Percentiles rank a stretch among this genome's conserved stretches.
Conservation (phyloP, 2,797 vertebrate species). For the Trachops cirrhosus region DNA sequence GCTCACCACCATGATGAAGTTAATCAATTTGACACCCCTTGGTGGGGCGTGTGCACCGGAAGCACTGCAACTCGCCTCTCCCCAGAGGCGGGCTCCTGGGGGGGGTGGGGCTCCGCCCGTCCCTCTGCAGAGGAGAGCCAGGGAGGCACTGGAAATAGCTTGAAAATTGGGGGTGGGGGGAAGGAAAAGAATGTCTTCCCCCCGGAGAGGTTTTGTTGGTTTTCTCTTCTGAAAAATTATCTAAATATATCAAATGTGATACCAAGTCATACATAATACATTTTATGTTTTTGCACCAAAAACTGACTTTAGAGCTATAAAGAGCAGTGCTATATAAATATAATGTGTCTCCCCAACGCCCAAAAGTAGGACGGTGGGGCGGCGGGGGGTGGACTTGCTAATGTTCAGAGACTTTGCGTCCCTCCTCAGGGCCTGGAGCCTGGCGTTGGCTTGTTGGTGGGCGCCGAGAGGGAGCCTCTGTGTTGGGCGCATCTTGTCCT, state of each 20-base stretch:
- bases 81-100: background rate
- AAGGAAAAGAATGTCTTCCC: background rate
- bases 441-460: background rate
- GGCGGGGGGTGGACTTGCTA: background rate
- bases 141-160: background rate
- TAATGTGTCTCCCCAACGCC: background rate
- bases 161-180: background rate
- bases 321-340: background rate
- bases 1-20: conserved; percentile 69
- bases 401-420: background rate
- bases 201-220: conserved; percentile 40
- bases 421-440: background rate
- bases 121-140: background rate
- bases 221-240: conserved; percentile 50
- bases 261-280: conserved; percentile 52
- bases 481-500: background rate
- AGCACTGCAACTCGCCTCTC: background rate
- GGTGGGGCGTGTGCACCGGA: background rate
- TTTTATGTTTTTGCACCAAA: conserved; percentile 50
- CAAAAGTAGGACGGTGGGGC: background rate
- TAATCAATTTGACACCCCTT: conserved; percentile 72
- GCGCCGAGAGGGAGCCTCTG: background rate
- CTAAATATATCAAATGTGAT: conserved; percentile 60
- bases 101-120: background rate
- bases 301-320: conserved; percentile 40